Conservation (phyloP, 2,888 invertebrate species). For the Epinotia nisella region DNA sequence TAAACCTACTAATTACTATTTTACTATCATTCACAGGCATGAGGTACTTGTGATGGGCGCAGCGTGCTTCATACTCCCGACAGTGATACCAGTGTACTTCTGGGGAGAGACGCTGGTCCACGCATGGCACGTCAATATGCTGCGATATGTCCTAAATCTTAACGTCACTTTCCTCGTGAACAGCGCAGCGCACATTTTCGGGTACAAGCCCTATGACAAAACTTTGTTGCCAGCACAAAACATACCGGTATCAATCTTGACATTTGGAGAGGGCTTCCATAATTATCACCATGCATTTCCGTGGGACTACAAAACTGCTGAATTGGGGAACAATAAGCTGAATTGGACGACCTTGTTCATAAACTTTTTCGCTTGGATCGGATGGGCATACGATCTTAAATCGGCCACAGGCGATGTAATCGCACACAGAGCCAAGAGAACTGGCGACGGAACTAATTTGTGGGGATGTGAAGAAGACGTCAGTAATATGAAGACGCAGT, state of each 20-base stretch:
- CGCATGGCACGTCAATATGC: slow-evolving; percentile 72
- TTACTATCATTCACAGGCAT: slow-evolving; percentile 65
- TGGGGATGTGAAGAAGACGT: slow-evolving; percentile 20
- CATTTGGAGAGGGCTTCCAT: slow-evolving; percentile 66
- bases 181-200: slow-evolving; percentile 85
- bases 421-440: not conserved
- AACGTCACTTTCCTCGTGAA: slow-evolving; percentile 88
- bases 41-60: slow-evolving; percentile 86
- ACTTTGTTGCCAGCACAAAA: slow-evolving; percentile 58
- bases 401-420: not conserved
- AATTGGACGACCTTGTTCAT: slow-evolving; percentile 21
- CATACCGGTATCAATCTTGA: slow-evolving; percentile 48
- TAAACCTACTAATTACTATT: not conserved
- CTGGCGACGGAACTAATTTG: slow-evolving; percentile 22
- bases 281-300: slow-evolving; percentile 67
- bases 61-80: slow-evolving; percentile 81
- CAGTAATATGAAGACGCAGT: not conserved
- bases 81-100: slow-evolving; percentile 82
- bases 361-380: slow-evolving; percentile 22
- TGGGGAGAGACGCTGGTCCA: slow-evolving; percentile 84
- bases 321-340: slow-evolving; percentile 58
- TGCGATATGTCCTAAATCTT: slow-evolving; percentile 84
- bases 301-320: slow-evolving; percentile 65
- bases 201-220: slow-evolving; percentile 75
- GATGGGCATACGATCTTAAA: slow-evolving; percentile 31